Percentiles rank a stretch among this genome's conserved stretches.
phyloP scores from a whole-genome alignment of 2,797 vertebrate genomes.

The Valencia hispanica region DNA sequence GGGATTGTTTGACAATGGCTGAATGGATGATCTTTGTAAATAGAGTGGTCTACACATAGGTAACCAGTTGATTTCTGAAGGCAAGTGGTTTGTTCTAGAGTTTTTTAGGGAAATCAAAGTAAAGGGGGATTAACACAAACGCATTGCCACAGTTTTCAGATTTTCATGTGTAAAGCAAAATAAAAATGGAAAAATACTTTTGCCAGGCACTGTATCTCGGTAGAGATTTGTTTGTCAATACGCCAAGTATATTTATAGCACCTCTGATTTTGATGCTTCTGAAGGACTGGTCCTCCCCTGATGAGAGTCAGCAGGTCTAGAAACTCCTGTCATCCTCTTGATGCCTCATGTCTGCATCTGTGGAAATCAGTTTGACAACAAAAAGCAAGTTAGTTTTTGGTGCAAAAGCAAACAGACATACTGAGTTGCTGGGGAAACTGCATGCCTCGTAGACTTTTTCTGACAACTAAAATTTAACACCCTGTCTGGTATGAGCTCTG shows the following conservation, averaged over 20 bases:
- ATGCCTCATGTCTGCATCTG: constrained; percentile 19
- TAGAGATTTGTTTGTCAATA: constrained; percentile 17
- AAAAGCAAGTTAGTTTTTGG: constrained; percentile 8
- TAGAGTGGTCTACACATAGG: background rate
- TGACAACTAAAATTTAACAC: constrained; percentile 19
- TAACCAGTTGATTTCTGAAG: background rate
- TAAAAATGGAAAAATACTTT: background rate
- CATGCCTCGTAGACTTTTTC: constrained; percentile 3
- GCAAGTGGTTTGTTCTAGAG: background rate
- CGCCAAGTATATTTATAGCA: constrained; percentile 23
- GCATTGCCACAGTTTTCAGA: background rate
- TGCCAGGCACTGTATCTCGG: background rate
- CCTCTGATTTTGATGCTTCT: constrained; percentile 13
- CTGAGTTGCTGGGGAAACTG: background rate
- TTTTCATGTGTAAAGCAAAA: background rate
- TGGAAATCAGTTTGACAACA: constrained; percentile 3
- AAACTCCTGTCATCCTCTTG: constrained; percentile 12
- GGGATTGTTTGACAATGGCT: background rate
- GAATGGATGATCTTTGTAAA: background rate
- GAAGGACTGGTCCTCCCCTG: constrained; percentile 1
- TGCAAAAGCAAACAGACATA: background rate
- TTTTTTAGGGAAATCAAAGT: too few relatives aligned
- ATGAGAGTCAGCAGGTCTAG: constrained; percentile 24
- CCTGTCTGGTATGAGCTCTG: background rate
- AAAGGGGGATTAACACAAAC: background rate